Evolutionary conservation across 2,797 vertebrate species (phyloP).

Genomic region (Clamator glandarius): DNA sequence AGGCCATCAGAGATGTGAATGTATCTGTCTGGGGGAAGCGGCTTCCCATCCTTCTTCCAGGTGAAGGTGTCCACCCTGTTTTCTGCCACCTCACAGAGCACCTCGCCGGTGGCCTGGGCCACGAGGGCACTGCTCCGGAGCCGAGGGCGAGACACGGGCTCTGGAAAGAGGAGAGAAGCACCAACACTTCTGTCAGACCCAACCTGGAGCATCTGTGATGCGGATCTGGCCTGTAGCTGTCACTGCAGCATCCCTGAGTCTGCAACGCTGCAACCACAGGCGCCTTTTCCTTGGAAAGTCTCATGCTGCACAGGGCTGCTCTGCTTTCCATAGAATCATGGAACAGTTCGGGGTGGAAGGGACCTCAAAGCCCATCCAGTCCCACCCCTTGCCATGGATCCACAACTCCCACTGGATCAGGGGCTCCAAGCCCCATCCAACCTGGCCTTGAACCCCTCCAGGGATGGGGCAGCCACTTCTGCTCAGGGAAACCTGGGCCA

Average conservation of each 20-base stretch:
- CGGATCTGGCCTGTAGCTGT: accelerated
- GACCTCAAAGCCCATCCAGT: too few relatives aligned
- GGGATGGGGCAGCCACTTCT: too few relatives aligned
- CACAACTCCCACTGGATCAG: too few relatives aligned
- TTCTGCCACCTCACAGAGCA: conserved; percentile 10
- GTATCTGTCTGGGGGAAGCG: background rate
- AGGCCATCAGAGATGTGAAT: background rate
- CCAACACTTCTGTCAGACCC: background rate
- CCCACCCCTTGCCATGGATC: too few relatives aligned
- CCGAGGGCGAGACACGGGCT: background rate
- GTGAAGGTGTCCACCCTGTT: background rate
- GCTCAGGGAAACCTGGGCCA: too few relatives aligned
- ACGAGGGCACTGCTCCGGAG: background rate
- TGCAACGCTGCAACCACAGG: accelerated
- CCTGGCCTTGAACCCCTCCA: too few relatives aligned
- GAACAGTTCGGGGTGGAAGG: too few relatives aligned
- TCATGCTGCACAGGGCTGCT: background rate
- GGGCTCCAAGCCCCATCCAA: too few relatives aligned
- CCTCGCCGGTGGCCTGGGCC: background rate
- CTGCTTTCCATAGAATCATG: too few relatives aligned
- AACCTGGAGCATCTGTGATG: accelerated
- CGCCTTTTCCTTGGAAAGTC: background rate
- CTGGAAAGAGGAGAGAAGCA: background rate
- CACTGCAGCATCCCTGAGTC: background rate
- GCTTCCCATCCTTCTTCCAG: conserved; percentile 48